Evolutionary conservation across 1,140 invertebrate genomes (phyloP).

Genomic region (Oryzaephilus surinamensis): DNA sequence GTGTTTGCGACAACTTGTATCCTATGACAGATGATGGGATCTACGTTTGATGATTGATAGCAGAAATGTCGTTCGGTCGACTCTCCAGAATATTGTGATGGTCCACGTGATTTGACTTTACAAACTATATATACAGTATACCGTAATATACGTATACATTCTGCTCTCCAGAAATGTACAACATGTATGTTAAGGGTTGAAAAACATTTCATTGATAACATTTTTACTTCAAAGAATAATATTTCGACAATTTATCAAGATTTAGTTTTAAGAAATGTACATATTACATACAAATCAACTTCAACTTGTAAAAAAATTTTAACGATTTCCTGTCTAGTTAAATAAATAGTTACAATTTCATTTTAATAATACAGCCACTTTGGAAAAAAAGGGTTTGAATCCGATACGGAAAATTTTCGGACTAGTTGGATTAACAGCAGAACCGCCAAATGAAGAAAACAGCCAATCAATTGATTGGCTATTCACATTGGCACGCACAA

Average conservation of each 20-base stretch:
- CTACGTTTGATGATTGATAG: slow-evolving; percentile 12
- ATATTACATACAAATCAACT: background rate
- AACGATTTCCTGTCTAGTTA: too few relatives aligned
- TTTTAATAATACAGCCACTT: slow-evolving; percentile 43
- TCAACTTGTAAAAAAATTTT: too few relatives aligned
- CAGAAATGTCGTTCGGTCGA: slow-evolving; percentile 1
- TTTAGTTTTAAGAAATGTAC: background rate
- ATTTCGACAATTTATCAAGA: too few relatives aligned
- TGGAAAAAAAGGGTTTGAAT: slow-evolving; percentile 45
- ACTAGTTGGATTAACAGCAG: slow-evolving; percentile 39
- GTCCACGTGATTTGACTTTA: slow-evolving; percentile 8
- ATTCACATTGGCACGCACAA: slow-evolving; percentile 38
- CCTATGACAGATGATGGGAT: slow-evolving; percentile 13
- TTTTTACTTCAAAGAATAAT: too few relatives aligned
- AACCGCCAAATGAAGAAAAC: slow-evolving; percentile 35
- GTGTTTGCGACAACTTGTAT: slow-evolving; percentile 5
- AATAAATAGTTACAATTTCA: too few relatives aligned
- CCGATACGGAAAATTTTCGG: slow-evolving; percentile 44
- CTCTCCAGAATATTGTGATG: slow-evolving; percentile 12
- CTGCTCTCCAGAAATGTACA: too few relatives aligned
- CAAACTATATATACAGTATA: too few relatives aligned
- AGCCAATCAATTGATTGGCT: slow-evolving; percentile 39
- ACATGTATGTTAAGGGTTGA: too few relatives aligned
- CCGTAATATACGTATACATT: too few relatives aligned
- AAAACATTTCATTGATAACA: too few relatives aligned